A percentile compares a stretch with the other conserved stretches of the same genome.
phyloP scores from a whole-genome alignment of 2,797 vertebrate genomes.

The Antennarius maculatus region DNA sequence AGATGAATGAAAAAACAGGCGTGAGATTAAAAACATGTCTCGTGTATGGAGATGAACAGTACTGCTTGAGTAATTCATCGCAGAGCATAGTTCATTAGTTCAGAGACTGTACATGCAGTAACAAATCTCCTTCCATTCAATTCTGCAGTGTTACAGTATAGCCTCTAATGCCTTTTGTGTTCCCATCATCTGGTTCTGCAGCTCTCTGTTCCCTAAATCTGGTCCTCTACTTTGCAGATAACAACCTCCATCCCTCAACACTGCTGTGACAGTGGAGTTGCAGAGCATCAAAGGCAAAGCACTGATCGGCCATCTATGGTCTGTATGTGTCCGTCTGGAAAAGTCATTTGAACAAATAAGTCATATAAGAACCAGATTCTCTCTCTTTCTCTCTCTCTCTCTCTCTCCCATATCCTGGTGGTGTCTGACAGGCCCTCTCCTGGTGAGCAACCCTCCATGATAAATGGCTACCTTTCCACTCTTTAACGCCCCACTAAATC shows the following conservation, averaged over 20 bases:
- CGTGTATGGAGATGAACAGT: neutral
- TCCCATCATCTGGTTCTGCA: constrained; percentile 32
- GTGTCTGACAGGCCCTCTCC: constrained; percentile 81
- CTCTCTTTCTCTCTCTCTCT: constrained; percentile 32
- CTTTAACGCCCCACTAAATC: constrained; percentile 87
- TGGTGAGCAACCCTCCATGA: constrained; percentile 80
- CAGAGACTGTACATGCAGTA: neutral
- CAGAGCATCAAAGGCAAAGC: constrained; percentile 52
- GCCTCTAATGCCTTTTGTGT: constrained; percentile 23
- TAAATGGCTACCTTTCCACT: constrained; percentile 83
- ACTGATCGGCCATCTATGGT: constrained; percentile 46
- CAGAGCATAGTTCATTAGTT: neutral
- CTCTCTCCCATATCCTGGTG: constrained; percentile 58
- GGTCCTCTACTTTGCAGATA: constrained; percentile 42
- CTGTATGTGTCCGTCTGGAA: constrained; percentile 73
- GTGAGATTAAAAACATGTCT: neutral
- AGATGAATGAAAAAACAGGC: neutral
- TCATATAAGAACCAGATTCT: constrained; percentile 66
- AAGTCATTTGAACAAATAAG: constrained; percentile 70
- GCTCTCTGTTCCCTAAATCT: constrained; percentile 31
- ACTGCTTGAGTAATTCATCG: neutral
- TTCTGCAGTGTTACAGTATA: constrained; percentile 1
- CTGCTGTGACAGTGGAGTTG: constrained; percentile 52
- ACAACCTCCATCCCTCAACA: constrained; percentile 44
- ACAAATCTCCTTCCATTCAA: too few relatives aligned